These are phyloP conservation scores for Pseudomyrmex concolor DNA, from an alignment of 1,140 invertebrate genomes.

Conservation along the genomic window DNA sequence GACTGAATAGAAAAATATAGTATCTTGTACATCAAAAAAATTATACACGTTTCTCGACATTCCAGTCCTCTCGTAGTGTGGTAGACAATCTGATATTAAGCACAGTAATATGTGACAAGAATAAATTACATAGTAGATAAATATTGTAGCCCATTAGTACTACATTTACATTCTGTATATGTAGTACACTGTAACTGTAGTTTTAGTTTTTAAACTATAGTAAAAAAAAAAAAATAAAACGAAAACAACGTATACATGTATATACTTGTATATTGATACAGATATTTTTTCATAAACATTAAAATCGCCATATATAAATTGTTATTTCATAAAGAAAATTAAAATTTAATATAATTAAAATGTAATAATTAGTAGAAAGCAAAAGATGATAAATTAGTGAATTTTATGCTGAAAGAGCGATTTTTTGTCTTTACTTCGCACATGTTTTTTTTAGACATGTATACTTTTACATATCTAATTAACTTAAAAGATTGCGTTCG, in stretches of 20 bases:
- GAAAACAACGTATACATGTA: too few species aligned
- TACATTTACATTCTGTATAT: too few species aligned
- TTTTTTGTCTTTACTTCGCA: not conserved
- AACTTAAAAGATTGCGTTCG: not conserved
- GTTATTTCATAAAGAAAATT: too few species aligned
- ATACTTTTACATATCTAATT: not conserved
- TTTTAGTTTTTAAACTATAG: too few species aligned
- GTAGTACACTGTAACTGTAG: too few species aligned
- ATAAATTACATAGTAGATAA: conserved; percentile 30
- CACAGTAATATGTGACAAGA: conserved; percentile 29
- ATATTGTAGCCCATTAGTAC: not conserved
- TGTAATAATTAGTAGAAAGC: too few species aligned
- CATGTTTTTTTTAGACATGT: conserved; percentile 1
- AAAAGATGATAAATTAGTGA: too few species aligned
- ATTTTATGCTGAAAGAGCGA: not conserved
- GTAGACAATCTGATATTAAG: conserved; percentile 49
- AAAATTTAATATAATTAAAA: too few species aligned
- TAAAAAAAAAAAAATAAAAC: too few species aligned
- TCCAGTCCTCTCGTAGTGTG: conserved; percentile 32
- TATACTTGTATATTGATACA: too few species aligned
- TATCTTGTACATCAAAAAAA: conserved; percentile 56
- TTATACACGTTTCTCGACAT: conserved; percentile 36
- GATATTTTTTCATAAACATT: too few species aligned
- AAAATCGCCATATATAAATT: too few species aligned
- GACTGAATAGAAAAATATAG: conserved; percentile 71